A percentile compares a stretch with the other conserved stretches of the same genome.
phyloP scores from a whole-genome alignment of 1,140 invertebrate species.

The Philopotamus ludificatus region DNA sequence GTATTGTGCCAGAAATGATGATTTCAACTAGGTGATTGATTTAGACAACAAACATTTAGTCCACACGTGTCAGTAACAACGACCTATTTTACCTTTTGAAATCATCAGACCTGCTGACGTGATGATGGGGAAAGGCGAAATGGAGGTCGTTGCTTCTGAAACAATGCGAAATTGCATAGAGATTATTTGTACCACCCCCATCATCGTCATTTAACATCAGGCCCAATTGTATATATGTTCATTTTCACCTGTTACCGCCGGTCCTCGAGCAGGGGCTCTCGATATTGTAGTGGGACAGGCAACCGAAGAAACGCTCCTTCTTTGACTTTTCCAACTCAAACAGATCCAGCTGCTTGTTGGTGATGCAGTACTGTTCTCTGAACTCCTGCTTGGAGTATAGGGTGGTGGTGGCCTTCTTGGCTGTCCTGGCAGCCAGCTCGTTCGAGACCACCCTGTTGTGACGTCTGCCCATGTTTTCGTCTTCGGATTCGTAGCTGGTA shows the following conservation, averaged over 20 bases:
- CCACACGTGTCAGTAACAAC: constrained; percentile 20
- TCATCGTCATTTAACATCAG: not conserved
- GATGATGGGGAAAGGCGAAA: constrained; percentile 29
- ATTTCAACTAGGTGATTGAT: not conserved
- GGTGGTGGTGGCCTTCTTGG: constrained; percentile 53
- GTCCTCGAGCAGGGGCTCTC: constrained; percentile 59
- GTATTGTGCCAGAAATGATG: no score
- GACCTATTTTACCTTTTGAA: constrained; percentile 32
- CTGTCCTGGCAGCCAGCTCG: constrained; percentile 24
- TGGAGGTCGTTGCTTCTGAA: constrained; percentile 28
- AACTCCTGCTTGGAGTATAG: constrained; percentile 78
- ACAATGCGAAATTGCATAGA: constrained; percentile 26
- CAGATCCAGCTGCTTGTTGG: constrained; percentile 81
- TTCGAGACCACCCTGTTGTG: constrained; percentile 57
- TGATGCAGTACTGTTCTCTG: constrained; percentile 83
- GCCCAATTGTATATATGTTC: not conserved
- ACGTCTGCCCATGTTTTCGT: constrained; percentile 64
- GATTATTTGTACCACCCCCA: no score
- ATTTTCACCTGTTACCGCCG: constrained; percentile 35
- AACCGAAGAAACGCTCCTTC: constrained; percentile 77
- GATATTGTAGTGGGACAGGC: constrained; percentile 73
- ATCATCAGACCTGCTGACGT: constrained; percentile 30
- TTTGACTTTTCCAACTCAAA: constrained; percentile 71
- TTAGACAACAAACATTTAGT: not conserved
- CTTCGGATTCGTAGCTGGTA: constrained; percentile 70